Evolutionary conservation across 1,140 invertebrate species (phyloP).

Genomic region (Amyelois transitella): DNA sequence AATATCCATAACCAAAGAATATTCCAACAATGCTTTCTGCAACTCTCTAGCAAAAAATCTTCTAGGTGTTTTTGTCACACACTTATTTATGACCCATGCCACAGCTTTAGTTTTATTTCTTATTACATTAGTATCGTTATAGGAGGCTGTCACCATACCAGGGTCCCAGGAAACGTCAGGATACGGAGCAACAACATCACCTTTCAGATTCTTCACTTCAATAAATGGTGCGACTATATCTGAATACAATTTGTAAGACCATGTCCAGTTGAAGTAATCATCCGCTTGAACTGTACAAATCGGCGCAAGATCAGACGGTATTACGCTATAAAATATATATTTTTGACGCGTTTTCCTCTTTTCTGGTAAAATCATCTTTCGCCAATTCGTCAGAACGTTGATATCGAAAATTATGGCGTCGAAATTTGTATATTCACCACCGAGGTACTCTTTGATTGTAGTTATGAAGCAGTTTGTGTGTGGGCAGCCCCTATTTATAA

Average conservation of each 20-base stretch:
- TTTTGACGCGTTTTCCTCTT: slow-evolving; percentile 50
- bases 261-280: slow-evolving; percentile 78
- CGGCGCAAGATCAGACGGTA: slow-evolving; percentile 51
- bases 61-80: slow-evolving; percentile 66
- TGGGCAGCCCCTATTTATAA: slow-evolving; percentile 35
- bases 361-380: slow-evolving; percentile 34
- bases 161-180: slow-evolving; percentile 29
- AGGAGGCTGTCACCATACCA: slow-evolving; percentile 9
- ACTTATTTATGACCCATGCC: slow-evolving; percentile 79
- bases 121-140: slow-evolving; percentile 20
- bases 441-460: slow-evolving; percentile 30
- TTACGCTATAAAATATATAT: slow-evolving; percentile 67
- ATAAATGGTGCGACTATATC: slow-evolving; percentile 75
- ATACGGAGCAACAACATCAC: slow-evolving; percentile 47
- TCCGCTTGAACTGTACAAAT: slow-evolving; percentile 41
- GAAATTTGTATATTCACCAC: slow-evolving; percentile 36
- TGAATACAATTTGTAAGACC: slow-evolving; percentile 75
- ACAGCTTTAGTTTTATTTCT: slow-evolving; percentile 69
- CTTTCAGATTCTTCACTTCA: slow-evolving; percentile 47
- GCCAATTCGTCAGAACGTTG: slow-evolving; percentile 24
- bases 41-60: slow-evolving; percentile 75
- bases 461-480: slow-evolving; percentile 51
- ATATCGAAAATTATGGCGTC: slow-evolving; percentile 53
- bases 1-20: slow-evolving; percentile 75
- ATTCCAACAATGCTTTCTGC: slow-evolving; percentile 67